Evolutionary conservation across 2,797 vertebrate genomes (phyloP).

Genomic region (Gambusia yucatana): DNA sequence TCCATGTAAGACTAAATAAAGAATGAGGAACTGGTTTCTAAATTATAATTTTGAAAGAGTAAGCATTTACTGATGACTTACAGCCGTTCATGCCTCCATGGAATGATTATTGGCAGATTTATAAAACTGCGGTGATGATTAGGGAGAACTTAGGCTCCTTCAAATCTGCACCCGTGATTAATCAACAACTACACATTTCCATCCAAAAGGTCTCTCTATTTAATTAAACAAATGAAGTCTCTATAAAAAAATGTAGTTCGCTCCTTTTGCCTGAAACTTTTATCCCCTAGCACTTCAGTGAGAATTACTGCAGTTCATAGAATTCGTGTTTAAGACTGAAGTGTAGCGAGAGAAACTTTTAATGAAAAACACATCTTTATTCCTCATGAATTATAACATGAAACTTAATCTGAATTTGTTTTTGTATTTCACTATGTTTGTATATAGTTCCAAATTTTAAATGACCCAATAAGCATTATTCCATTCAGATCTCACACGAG

Average conservation of each 20-base stretch:
- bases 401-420: not conserved
- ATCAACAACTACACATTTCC: slow-evolving; percentile 10
- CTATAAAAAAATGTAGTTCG: not conserved
- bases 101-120: slow-evolving; percentile 22
- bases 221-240: not conserved
- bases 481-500: not conserved
- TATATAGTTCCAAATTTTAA: not conserved
- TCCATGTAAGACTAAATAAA: not conserved
- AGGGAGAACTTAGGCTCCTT: slow-evolving; percentile 14
- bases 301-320: not conserved
- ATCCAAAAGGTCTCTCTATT: not conserved
- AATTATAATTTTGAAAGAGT: not conserved
- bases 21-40: not conserved
- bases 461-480: not conserved
- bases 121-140: slow-evolving; percentile 32
- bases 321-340: not conserved
- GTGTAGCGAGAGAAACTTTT: not conserved
- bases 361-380: not conserved
- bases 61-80: slow-evolving; percentile 9
- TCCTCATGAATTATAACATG: not conserved
- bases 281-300: not conserved
- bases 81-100: slow-evolving; percentile 1
- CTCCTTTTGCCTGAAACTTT: not conserved
- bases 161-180: slow-evolving; percentile 19
- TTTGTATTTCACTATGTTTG: not conserved